Evolutionary conservation across 2,113 vertebrate species (phyloP).

Genomic region (Piprites chloris): DNA sequence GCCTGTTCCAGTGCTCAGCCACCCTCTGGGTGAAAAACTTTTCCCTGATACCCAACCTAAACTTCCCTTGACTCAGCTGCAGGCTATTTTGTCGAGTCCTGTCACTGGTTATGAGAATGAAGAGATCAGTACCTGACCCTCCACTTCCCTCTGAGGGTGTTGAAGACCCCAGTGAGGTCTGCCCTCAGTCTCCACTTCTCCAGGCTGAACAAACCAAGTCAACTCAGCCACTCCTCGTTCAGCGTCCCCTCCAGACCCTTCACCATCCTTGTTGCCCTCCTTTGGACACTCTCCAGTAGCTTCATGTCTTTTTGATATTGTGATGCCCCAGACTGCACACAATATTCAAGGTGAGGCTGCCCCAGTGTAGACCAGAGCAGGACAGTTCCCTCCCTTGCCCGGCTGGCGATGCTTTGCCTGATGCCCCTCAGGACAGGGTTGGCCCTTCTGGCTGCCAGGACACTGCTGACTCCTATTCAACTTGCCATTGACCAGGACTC

Average conservation of each 20-base stretch:
- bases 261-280: neutral
- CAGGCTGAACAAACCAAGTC: neutral
- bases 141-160: neutral
- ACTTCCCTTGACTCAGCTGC: rapidly evolving
- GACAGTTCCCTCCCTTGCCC: neutral
- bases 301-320: neutral
- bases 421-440: neutral
- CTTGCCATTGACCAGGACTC: neutral
- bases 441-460: neutral
- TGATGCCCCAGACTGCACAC: neutral
- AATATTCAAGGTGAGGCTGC: rapidly evolving
- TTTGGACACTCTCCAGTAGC: neutral
- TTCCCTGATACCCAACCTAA: neutral
- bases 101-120: neutral
- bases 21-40: neutral
- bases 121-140: neutral
- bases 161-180: neutral
- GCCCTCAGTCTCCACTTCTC: neutral
- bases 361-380: rapidly evolving
- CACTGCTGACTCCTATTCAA: neutral
- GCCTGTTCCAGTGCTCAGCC: neutral
- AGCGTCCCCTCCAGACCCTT: neutral
- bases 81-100: rapidly evolving
- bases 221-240: rapidly evolving
- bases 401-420: rapidly evolving